A percentile compares a stretch with the other conserved stretches of the same genome.
Conservation (phyloP, 1,140 invertebrate species). For the Heliconius himera region DNA sequence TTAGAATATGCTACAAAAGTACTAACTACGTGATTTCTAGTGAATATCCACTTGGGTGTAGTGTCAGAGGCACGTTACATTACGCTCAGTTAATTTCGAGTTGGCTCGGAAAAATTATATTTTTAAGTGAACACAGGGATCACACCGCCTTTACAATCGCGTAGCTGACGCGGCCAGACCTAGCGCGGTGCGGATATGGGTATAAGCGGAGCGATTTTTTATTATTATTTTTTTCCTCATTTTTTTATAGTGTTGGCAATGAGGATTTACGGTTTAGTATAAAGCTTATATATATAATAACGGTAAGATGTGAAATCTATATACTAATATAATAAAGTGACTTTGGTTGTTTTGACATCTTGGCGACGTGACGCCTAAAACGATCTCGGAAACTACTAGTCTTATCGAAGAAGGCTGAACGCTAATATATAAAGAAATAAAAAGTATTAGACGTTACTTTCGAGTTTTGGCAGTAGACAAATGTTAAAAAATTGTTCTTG, state of each 20-base stretch:
- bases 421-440: no score
- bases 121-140: constrained; percentile 58
- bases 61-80: constrained; percentile 30
- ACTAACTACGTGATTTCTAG: not conserved
- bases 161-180: constrained; percentile 62
- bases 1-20: not conserved
- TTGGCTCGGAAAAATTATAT: constrained; percentile 45
- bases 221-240: not conserved
- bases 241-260: not conserved
- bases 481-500: no score
- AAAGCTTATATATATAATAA: no score
- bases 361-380: no score
- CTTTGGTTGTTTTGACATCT: no score
- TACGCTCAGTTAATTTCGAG: constrained; percentile 31
- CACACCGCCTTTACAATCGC: constrained; percentile 68
- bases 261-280: no score
- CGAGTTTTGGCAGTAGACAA: no score
- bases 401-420: no score
- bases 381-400: no score
- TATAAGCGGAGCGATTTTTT: constrained; percentile 43
- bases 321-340: no score
- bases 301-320: no score
- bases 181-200: constrained; percentile 15
- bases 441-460: no score
- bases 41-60: constrained; percentile 2